A percentile compares a stretch with the other conserved stretches of the same genome.
These are phyloP conservation scores for Aldabrachelys gigantea DNA, from an alignment of 2,113 vertebrate species.

Conservation along the genomic window DNA sequence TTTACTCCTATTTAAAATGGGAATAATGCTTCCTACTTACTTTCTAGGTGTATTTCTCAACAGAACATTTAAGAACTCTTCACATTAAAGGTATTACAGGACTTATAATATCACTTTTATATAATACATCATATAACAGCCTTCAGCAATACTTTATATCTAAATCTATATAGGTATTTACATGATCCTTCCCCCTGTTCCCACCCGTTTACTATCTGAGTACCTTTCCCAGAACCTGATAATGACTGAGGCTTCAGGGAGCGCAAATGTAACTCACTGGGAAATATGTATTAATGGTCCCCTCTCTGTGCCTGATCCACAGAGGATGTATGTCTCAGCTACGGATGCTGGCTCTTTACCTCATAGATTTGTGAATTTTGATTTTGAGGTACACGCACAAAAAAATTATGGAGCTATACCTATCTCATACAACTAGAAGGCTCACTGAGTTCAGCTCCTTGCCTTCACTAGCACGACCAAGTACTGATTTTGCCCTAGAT, in stretches of 20 bases:
- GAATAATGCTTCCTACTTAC: background rate
- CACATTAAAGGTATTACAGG: background rate
- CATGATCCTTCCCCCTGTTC: background rate
- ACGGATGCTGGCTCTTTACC: background rate
- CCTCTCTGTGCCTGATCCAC: background rate
- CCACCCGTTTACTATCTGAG: background rate
- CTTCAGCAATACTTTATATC: background rate
- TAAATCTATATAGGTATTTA: background rate
- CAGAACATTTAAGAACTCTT: background rate
- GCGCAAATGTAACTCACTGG: background rate
- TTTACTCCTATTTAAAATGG: background rate
- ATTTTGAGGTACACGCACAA: background rate
- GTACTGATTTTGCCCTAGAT: too few relatives aligned
- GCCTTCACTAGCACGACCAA: too few relatives aligned
- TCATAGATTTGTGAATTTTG: too few relatives aligned
- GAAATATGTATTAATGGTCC: rapidly evolving
- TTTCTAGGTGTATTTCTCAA: background rate
- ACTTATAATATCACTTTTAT: background rate
- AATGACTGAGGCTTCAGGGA: background rate
- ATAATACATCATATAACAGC: background rate
- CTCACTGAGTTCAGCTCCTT: too few relatives aligned
- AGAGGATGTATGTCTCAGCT: background rate
- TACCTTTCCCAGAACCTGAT: background rate
- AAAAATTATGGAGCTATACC: too few relatives aligned
- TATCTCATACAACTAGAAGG: too few relatives aligned